Evolutionary conservation across 1,140 invertebrate species (phyloP), one percentile per base, ranked within the genome.

Genomic region (Diprion similis): DNA sequence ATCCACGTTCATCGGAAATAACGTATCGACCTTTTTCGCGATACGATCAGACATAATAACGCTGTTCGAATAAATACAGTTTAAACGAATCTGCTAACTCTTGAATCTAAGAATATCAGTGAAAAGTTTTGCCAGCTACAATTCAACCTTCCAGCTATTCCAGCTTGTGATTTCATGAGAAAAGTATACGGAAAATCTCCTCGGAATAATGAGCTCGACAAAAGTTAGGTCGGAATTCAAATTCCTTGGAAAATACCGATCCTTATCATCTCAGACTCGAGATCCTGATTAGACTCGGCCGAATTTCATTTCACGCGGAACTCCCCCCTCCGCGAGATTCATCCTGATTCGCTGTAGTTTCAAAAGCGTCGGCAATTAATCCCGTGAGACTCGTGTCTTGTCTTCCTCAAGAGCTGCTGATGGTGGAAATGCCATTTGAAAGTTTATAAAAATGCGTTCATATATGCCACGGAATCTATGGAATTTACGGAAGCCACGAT

Each of bases 281-380:
- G 51, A 59, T 17, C 6, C 11, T 59, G 51, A 59, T 59, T 59
- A 17, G 51, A 59, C 51, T 59, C 9, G 11, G 11, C 51, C 51
- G 51, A 59, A 59, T 59, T 59, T 59, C 51, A 59, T 59, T 59
- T 59, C 51, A 59, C 51, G 51, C 51, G 51, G 51, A 59, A 6
- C 9, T 59, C 51, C 11, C 51, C 51, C 9, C 51, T 59, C 51
- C 3, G 11, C 51, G 51, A 59, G 51, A 8, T 59, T 59, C 11
- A 59, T 59, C 51, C 51, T 17, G 51, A 59, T 59, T 59, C n/a
- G 51, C 51, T 59, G 7, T 17, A 59, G 51, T 9, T 59, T 59
- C 51, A 9, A 59, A 9, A 59, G 51, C n/a, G 51, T 59, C 51
- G 51, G 51, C 51, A 59, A 59, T 59, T 59, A 59, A 59, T 59